A percentile compares a stretch with the other conserved stretches of the same genome.
Conservation (phyloP, 2,113 vertebrate species). For the Pionites leucogaster region DNA sequence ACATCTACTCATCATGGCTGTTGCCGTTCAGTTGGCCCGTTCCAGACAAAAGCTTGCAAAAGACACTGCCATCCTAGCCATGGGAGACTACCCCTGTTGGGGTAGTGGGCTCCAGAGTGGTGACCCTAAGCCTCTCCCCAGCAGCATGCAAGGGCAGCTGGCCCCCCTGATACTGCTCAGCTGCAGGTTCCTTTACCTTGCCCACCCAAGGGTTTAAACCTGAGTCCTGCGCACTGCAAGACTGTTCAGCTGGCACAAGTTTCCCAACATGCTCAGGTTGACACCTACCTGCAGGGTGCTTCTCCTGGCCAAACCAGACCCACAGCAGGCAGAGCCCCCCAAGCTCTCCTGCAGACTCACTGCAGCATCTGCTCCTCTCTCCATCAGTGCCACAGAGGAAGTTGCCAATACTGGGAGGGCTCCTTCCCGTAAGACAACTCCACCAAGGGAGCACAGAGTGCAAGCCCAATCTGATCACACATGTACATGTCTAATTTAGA, state of each 20-base stretch:
- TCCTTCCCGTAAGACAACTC: neutral
- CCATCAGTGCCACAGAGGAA: neutral
- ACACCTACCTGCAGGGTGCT: constrained; percentile 20
- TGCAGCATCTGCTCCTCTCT: neutral
- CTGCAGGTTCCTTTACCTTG: neutral
- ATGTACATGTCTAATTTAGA: neutral
- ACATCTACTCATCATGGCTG: accelerated
- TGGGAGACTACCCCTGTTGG: neutral
- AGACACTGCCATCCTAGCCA: neutral
- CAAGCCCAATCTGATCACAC: neutral
- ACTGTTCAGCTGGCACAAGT: neutral
- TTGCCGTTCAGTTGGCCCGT: neutral
- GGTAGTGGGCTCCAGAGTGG: neutral
- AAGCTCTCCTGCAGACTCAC: neutral
- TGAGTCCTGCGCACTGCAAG: accelerated
- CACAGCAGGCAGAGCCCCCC: neutral
- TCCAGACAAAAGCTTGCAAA: accelerated
- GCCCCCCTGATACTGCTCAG: neutral
- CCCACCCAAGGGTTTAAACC: neutral
- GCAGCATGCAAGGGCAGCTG: neutral
- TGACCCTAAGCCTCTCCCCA: neutral
- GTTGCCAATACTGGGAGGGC: neutral
- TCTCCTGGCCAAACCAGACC: neutral
- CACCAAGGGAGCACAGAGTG: neutral
- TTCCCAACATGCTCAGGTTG: neutral